Conservation (phyloP, 2,113 vertebrate species). For the Vombatus ursinus region DNA sequence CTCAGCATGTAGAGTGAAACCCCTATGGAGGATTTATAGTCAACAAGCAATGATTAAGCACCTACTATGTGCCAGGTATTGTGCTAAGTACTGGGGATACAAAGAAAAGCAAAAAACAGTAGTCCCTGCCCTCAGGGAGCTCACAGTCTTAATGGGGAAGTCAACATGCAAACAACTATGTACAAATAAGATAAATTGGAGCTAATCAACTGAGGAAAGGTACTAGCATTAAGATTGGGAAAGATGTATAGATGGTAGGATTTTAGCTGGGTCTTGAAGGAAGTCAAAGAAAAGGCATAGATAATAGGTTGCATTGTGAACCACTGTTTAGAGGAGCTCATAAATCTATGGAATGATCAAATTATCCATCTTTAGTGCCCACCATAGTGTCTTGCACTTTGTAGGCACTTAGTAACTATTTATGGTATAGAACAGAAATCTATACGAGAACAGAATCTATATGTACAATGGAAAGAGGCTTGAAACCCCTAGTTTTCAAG, state of each 20-base stretch:
- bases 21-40: neutral
- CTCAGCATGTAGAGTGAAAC: neutral
- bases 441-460: too few relatives aligned
- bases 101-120: neutral
- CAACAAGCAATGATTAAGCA: neutral
- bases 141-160: neutral
- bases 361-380: neutral
- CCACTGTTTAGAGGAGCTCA: neutral
- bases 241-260: neutral
- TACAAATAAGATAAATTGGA: neutral
- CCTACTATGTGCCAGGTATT: neutral
- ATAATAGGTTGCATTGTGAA: neutral
- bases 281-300: neutral
- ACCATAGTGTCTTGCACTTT: neutral
- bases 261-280: neutral
- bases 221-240: neutral
- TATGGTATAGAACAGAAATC: neutral
- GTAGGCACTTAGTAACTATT: neutral
- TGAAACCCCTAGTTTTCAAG: neutral
- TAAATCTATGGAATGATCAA: neutral
- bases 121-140: neutral
- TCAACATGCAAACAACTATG: neutral
- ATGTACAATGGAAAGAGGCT: neutral
- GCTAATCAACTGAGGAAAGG: neutral
- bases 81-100: neutral